These are phyloP conservation scores for Phyllotreta striolata DNA, from an alignment of 2,888 invertebrate species.

Conservation along the genomic window DNA sequence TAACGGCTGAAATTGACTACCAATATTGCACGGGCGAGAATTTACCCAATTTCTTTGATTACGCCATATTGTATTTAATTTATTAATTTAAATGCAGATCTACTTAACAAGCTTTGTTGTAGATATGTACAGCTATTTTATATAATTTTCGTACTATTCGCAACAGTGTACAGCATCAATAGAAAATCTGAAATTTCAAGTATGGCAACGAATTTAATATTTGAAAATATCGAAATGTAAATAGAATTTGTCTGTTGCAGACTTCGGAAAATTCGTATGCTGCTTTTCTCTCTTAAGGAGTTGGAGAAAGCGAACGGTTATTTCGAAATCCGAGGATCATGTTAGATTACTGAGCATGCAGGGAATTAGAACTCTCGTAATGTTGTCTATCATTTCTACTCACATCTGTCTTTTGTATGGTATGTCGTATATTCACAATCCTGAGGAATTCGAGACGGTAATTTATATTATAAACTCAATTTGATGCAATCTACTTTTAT, in stretches of 20 bases:
- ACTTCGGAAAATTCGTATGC: not conserved
- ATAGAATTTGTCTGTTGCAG: too few species aligned
- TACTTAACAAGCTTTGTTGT: too few species aligned
- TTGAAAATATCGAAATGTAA: too few species aligned
- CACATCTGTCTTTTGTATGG: not conserved
- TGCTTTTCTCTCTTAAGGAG: slow-evolving; percentile 4
- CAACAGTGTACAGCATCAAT: too few species aligned
- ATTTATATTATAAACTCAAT: too few species aligned
- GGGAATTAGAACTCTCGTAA: not conserved
- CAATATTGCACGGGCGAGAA: not conserved
- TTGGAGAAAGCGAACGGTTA: not conserved
- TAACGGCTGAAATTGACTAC: slow-evolving; percentile 1
- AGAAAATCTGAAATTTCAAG: too few species aligned
- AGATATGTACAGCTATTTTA: not conserved
- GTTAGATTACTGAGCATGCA: slow-evolving; percentile 10
- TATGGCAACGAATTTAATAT: too few species aligned
- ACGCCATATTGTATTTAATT: not conserved
- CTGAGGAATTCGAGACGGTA: slow-evolving; percentile 3
- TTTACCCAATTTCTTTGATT: not conserved
- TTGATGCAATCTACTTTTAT: too few species aligned
- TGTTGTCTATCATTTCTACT: not conserved
- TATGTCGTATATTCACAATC: not conserved
- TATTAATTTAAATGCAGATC: too few species aligned
- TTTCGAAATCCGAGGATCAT: slow-evolving; percentile 2
- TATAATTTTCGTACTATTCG: not conserved